Evolutionary conservation across 2,113 vertebrate species (phyloP).

Genomic region (Bufo gargarizans): DNA sequence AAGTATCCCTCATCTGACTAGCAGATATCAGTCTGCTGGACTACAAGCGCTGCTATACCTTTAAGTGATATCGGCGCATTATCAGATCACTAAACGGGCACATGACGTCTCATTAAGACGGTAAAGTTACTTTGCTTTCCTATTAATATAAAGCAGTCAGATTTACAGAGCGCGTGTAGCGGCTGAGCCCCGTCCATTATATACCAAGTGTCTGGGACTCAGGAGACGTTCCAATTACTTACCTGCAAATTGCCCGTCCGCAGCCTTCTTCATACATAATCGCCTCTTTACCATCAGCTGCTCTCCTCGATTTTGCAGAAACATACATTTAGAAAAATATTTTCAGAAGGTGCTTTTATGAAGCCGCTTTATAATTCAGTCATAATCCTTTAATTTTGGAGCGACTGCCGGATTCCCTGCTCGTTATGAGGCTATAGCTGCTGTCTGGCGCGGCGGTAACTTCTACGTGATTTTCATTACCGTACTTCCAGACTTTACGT

Average conservation of each 20-base stretch:
- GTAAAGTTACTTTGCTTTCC: neutral
- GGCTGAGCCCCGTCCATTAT: neutral
- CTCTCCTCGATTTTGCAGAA: neutral
- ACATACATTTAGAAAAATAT: conserved; percentile 4
- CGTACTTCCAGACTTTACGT: neutral
- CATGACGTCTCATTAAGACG: neutral
- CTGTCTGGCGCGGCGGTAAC: neutral
- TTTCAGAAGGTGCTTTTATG: conserved; percentile 29
- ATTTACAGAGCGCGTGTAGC: neutral
- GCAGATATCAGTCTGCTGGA: neutral
- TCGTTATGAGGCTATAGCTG: neutral
- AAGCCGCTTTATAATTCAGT: conserved; percentile 30
- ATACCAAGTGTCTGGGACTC: neutral
- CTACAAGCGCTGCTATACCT: neutral
- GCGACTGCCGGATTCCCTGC: neutral
- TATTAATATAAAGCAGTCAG: neutral
- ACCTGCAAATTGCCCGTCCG: neutral
- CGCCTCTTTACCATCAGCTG: neutral
- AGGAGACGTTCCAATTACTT: conserved; percentile 38
- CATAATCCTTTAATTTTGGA: conserved; percentile 33
- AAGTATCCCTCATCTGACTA: no score
- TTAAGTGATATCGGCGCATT: neutral
- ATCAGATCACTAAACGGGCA: neutral
- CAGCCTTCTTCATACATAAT: neutral
- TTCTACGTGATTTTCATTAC: neutral